These are phyloP conservation scores for Nannoperca australis DNA, from an alignment of 2,797 vertebrate species.

Conservation along the genomic window DNA sequence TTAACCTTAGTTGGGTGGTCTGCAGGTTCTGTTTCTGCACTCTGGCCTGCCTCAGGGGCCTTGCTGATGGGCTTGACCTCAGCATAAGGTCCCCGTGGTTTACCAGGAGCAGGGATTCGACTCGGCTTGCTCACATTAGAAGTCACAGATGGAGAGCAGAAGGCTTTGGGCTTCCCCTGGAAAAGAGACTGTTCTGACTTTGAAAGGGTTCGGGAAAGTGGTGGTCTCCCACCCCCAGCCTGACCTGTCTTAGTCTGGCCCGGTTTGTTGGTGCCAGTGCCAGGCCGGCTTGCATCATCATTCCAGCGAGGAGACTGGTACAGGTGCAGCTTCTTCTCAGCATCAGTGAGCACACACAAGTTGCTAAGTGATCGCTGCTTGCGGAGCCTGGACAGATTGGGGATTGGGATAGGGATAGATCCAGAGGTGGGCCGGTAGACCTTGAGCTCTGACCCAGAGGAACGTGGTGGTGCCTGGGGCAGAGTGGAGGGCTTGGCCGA, in stretches of 20 bases:
- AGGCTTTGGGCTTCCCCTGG: conserved; percentile 88
- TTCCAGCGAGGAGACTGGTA: conserved; percentile 92
- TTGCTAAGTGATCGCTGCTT: conserved; percentile 95
- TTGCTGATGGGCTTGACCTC: conserved; percentile 97
- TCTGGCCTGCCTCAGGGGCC: conserved; percentile 83
- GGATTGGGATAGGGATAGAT: conserved; percentile 83
- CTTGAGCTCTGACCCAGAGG: conserved; percentile 83
- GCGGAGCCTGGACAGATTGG: conserved; percentile 88
- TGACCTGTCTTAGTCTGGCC: conserved; percentile 80
- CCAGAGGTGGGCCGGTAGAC: conserved; percentile 83
- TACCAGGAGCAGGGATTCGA: conserved; percentile 87
- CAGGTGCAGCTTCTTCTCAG: conserved; percentile 95
- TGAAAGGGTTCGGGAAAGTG: conserved; percentile 91
- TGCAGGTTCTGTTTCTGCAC: conserved; percentile 51
- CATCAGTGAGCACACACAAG: conserved; percentile 93
- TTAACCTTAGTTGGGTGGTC: conserved; percentile 83
- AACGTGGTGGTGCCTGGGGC: conserved; percentile 80
- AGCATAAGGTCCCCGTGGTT: conserved; percentile 92
- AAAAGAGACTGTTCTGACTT: conserved; percentile 96
- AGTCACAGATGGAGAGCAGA: conserved; percentile 82
- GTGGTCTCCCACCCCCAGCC: conserved; percentile 73
- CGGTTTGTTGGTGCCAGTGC: conserved; percentile 73
- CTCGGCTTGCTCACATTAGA: conserved; percentile 87
- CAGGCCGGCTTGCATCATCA: conserved; percentile 88
- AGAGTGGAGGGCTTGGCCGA: conserved; percentile 79